phyloP scores from a whole-genome alignment of 2,113 vertebrate genomes.

The Xiphophorus couchianus region DNA sequence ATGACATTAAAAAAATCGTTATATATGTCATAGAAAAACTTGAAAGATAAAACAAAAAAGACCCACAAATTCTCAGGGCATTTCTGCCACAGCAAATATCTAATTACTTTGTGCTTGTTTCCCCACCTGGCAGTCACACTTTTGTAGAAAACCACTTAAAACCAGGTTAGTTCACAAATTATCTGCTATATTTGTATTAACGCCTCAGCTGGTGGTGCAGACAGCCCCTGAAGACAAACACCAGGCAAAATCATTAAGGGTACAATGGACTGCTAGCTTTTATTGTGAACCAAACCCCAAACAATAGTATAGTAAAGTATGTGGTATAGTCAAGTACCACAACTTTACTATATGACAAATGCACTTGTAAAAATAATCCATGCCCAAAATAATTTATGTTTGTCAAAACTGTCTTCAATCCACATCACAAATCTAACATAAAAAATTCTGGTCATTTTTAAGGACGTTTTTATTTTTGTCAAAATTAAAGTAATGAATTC shows the following conservation, averaged over 20 bases:
- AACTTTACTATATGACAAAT: not conserved
- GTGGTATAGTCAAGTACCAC: not conserved
- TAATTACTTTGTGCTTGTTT: slow-evolving; percentile 81
- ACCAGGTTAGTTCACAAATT: slow-evolving; percentile 81
- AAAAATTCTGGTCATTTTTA: not conserved
- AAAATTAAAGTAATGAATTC: not conserved
- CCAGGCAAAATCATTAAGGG: slow-evolving; percentile 73
- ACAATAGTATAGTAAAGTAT: not conserved
- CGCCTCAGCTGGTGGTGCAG: slow-evolving; percentile 84
- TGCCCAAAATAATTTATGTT: not conserved
- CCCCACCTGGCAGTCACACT: slow-evolving; percentile 82
- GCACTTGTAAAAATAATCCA: no score
- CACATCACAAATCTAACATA: not conserved
- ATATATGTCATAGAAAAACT: slow-evolving; percentile 22
- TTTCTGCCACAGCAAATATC: slow-evolving; percentile 72
- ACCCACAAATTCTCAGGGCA: slow-evolving; percentile 43
- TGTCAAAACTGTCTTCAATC: no score
- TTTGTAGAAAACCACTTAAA: slow-evolving; percentile 78
- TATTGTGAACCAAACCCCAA: slow-evolving; percentile 18
- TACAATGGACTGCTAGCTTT: slow-evolving; percentile 56
- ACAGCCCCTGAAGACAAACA: slow-evolving; percentile 74
- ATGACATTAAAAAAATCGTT: not conserved
- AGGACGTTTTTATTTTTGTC: not conserved
- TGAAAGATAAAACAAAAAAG: not conserved
- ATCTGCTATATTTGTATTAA: slow-evolving; percentile 86